Conservation (phyloP, 2,888 invertebrate genomes). For the Drosophila pegasa region DNA sequence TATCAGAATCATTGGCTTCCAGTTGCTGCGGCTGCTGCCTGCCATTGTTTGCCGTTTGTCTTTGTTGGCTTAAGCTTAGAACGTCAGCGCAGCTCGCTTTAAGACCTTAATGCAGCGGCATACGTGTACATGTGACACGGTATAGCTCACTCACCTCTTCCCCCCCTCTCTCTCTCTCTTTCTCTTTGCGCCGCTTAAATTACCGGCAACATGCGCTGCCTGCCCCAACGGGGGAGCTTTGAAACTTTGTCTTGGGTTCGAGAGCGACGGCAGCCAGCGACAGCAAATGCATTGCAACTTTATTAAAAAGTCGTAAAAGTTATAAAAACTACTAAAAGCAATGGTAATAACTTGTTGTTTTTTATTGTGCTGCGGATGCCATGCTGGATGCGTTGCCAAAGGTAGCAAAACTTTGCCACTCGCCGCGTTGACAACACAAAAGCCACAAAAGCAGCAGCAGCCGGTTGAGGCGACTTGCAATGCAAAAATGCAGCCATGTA, state of each 20-base stretch:
- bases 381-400: slow-evolving; percentile 35
- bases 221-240: slow-evolving; percentile 24
- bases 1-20: slow-evolving; percentile 38
- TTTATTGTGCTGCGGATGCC: slow-evolving; percentile 53
- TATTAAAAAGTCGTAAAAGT: slow-evolving; percentile 80
- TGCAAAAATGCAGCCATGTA: slow-evolving; percentile 30
- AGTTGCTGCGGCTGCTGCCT: slow-evolving; percentile 16
- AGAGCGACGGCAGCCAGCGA: slow-evolving; percentile 11
- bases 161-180: neutral
- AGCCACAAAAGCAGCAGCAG: slow-evolving; percentile 1
- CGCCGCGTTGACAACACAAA: slow-evolving; percentile 36
- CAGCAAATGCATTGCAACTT: slow-evolving; percentile 74
- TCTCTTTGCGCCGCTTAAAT: slow-evolving; percentile 36
- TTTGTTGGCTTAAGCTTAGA: slow-evolving; percentile 54
- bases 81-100: slow-evolving; percentile 62
- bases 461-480: slow-evolving; percentile 12
- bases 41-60: slow-evolving; percentile 57
- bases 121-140: slow-evolving; percentile 59
- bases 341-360: slow-evolving; percentile 76
- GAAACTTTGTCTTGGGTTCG: slow-evolving; percentile 72
- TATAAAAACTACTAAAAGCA: slow-evolving; percentile 78
- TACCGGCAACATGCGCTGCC: slow-evolving; percentile 37
- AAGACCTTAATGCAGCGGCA: slow-evolving; percentile 65
- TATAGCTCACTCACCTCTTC: slow-evolving; percentile 48
- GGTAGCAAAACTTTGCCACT: slow-evolving; percentile 49